Conservation (phyloP, 1,140 invertebrate genomes). For the Pygmarrhopalites habei region DNA sequence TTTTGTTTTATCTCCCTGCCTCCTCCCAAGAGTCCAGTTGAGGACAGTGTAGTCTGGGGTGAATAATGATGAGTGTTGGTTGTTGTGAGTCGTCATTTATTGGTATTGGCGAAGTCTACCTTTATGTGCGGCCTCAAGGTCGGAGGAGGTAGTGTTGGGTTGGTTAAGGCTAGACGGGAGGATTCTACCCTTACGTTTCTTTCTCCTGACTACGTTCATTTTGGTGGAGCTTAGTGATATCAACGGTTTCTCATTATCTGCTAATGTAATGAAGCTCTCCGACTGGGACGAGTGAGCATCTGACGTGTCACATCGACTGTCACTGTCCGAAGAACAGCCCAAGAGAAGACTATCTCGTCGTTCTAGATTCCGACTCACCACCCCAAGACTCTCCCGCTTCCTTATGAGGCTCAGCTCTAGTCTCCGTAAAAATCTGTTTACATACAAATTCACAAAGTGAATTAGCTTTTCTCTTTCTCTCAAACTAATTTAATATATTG, state of each 20-base stretch:
- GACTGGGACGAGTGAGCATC: slow-evolving; percentile 41
- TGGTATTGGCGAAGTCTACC: not conserved
- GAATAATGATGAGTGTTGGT: too few relatives aligned
- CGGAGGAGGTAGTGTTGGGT: not conserved
- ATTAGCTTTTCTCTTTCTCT: not conserved
- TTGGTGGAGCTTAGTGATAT: slow-evolving; percentile 4
- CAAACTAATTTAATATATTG: not conserved
- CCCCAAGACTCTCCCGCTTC: slow-evolving; percentile 29
- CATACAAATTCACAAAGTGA: not conserved
- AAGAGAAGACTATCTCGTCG: slow-evolving; percentile 50
- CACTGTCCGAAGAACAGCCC: slow-evolving; percentile 36
- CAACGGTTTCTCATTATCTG: slow-evolving; percentile 24
- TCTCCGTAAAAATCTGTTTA: slow-evolving; percentile 49
- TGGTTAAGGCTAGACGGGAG: not conserved
- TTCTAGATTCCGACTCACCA: slow-evolving; percentile 33
- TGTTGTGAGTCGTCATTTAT: too few relatives aligned
- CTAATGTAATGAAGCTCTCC: slow-evolving; percentile 5
- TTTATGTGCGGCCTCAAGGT: too few relatives aligned
- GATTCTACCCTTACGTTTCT: not conserved
- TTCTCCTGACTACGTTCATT: not conserved
- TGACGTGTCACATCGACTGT: slow-evolving; percentile 36
- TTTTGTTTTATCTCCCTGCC: too few relatives aligned
- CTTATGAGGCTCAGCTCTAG: slow-evolving; percentile 54
- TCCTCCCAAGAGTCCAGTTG: too few relatives aligned
- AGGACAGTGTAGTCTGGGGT: too few relatives aligned